phyloP scores from a whole-genome alignment of 2,888 invertebrate species.

The Cheilosia variabilis region DNA sequence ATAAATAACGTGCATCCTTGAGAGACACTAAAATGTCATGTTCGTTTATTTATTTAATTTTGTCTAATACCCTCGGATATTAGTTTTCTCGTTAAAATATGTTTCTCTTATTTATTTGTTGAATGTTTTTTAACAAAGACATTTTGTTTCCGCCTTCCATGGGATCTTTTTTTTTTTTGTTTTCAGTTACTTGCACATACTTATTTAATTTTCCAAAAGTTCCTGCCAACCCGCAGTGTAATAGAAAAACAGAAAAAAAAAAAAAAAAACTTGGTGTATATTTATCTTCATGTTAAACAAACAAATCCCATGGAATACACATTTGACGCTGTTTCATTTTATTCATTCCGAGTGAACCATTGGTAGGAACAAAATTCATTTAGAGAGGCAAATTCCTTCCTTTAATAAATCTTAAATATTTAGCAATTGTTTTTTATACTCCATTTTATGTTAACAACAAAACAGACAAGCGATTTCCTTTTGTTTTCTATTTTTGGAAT shows the following conservation, averaged over 20 bases:
- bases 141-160: not conserved
- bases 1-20: too few relatives aligned
- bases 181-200: not conserved
- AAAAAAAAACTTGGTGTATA: not conserved
- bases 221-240: not conserved
- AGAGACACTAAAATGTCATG: too few relatives aligned
- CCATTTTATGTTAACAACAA: too few relatives aligned
- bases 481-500: not conserved
- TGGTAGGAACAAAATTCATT: not conserved
- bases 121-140: not conserved
- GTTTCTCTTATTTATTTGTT: not conserved
- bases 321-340: not conserved
- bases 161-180: not conserved
- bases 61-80: not conserved
- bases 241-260: not conserved
- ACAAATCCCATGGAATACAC: not conserved
- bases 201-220: not conserved
- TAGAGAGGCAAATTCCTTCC: not conserved
- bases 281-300: not conserved
- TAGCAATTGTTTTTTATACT: too few relatives aligned
- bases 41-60: too few relatives aligned
- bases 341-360: not conserved
- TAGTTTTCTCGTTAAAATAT: not conserved
- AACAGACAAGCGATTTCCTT: too few relatives aligned
- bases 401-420: not conserved